These are phyloP conservation scores for Clytia hemisphaerica DNA, from an alignment of 30 jellyfish, hydroid and myxozoan species.

Conservation along the genomic window DNA sequence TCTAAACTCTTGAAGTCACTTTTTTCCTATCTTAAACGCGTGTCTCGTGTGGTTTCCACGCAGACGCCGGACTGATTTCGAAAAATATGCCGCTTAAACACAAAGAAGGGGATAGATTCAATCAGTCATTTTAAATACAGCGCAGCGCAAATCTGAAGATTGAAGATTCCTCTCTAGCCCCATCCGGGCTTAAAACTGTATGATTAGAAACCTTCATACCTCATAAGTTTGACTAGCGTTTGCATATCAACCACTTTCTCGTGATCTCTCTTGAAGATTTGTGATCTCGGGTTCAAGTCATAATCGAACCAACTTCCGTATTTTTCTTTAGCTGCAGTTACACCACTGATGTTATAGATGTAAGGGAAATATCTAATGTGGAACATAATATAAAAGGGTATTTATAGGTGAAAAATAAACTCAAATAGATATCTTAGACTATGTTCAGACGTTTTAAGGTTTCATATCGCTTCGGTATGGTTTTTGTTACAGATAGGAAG, in stretches of 20 bases:
- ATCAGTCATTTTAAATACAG: too few species aligned
- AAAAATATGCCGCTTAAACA: too few species aligned
- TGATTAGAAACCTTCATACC: conserved; percentile 29
- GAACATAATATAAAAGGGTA: background rate
- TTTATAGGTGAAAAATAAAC: background rate
- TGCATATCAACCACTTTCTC: conserved; percentile 68
- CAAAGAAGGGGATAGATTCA: too few species aligned
- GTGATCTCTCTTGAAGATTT: conserved; percentile 82
- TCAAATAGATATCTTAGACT: background rate
- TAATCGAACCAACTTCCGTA: conserved; percentile 83
- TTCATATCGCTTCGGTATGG: too few species aligned
- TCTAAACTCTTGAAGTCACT: too few species aligned
- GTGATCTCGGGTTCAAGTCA: conserved; percentile 73
- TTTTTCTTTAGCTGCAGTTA: conserved; percentile 45
- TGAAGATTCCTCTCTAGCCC: too few species aligned
- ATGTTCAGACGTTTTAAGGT: background rate
- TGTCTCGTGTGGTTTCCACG: background rate
- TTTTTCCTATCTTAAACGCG: too few species aligned
- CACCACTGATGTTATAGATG: conserved; percentile 83
- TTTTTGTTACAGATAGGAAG: too few species aligned
- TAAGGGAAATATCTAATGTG: conserved; percentile 58
- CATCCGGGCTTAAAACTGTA: too few species aligned
- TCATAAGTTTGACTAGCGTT: conserved; percentile 59
- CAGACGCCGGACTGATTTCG: background rate
- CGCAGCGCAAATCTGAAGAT: too few species aligned